phyloP scores from a whole-genome alignment of 1,140 invertebrate genomes.

The Steinernema feltiae region DNA sequence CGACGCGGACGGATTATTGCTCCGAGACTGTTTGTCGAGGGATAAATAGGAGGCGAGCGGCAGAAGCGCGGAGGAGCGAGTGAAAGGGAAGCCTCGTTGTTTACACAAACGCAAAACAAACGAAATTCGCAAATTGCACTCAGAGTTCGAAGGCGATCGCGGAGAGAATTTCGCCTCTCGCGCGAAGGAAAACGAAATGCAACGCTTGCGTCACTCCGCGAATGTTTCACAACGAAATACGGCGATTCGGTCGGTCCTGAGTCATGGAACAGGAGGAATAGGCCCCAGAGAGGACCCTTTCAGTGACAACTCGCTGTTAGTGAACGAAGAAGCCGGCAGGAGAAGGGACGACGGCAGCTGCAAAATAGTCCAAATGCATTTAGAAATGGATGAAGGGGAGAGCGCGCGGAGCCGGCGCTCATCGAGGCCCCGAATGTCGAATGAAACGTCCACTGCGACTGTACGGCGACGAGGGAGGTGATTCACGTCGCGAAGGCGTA shows the following conservation, averaged over 20 bases:
- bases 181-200: neutral
- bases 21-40: neutral
- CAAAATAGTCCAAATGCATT: neutral
- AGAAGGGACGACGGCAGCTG: neutral
- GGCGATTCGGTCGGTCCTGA: too few species aligned
- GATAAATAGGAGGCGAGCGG: neutral
- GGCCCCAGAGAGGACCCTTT: too few species aligned
- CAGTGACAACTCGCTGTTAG: too few species aligned
- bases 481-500: neutral
- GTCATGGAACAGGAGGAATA: too few species aligned
- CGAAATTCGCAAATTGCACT: slow-evolving; percentile 1
- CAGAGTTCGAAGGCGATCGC: neutral
- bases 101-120: slow-evolving; percentile 6
- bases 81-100: too few species aligned
- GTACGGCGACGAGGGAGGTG: neutral
- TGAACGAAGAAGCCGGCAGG: neutral
- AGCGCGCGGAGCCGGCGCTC: neutral
- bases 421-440: neutral
- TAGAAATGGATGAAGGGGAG: neutral
- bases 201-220: neutral
- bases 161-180: neutral
- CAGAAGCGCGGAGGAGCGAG: neutral
- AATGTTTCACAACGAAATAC: neutral
- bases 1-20: neutral
- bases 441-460: neutral